Percentiles rank a stretch among this genome's conserved stretches.
Evolutionary conservation across 2,888 invertebrate species (phyloP).

Genomic region (Ormyrus thymus): DNA sequence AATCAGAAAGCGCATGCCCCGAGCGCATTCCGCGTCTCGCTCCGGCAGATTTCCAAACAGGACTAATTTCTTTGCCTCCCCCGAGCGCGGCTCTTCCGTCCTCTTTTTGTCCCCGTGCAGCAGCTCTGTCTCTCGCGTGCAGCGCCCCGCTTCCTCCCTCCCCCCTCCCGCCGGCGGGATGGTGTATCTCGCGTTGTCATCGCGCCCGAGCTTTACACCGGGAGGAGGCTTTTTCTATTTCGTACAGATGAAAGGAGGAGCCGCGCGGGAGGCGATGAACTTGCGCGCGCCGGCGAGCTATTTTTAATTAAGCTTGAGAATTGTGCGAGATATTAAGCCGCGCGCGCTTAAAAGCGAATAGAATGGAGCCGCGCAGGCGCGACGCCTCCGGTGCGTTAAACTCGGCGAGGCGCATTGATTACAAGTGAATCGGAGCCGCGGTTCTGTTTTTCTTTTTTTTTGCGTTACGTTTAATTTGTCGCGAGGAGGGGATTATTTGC

Average conservation of each 20-base stretch:
- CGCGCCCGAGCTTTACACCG: not conserved
- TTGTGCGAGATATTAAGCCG: conserved; percentile 27
- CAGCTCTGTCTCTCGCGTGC: not conserved
- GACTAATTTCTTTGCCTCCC: conserved; percentile 36
- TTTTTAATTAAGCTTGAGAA: conserved; percentile 41
- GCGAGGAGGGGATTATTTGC: not conserved
- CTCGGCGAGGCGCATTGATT: too few relatives aligned
- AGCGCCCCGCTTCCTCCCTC: not conserved
- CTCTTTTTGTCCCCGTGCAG: conserved; percentile 5
- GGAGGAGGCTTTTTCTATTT: conserved; percentile 16
- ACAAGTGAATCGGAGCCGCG: too few relatives aligned
- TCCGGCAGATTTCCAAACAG: conserved; percentile 39
- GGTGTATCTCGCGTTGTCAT: conserved; percentile 15
- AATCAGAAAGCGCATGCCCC: conserved; percentile 43
- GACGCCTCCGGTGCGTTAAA: too few relatives aligned
- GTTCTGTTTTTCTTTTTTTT: too few relatives aligned
- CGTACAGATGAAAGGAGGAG: conserved; percentile 6
- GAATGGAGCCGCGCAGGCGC: too few relatives aligned
- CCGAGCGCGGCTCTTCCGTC: not conserved
- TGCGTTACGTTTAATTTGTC: not conserved
- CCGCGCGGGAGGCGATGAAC: conserved; percentile 4
- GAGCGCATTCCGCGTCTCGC: conserved; percentile 40
- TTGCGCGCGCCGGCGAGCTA: not conserved
- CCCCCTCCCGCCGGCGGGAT: not conserved
- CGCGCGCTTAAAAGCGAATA: conserved; percentile 12